These are phyloP conservation scores for Neosalanx taihuensis DNA, from an alignment of 2,797 vertebrate genomes.

Conservation along the genomic window DNA sequence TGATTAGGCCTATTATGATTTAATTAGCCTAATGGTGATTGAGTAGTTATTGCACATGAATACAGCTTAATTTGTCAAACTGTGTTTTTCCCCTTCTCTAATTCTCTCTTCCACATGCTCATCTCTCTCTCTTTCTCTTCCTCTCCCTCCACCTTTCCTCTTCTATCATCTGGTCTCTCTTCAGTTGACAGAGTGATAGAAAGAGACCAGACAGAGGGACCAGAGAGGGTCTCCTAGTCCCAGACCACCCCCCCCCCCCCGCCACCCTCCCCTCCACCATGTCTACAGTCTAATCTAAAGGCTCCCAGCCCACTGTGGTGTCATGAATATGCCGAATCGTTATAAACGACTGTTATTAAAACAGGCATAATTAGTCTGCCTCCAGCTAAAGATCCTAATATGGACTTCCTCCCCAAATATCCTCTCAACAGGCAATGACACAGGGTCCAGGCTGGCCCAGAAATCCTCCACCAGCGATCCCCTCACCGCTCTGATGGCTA, in stretches of 20 bases:
- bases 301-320: neutral
- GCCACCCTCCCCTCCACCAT: too few relatives aligned
- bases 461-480: neutral
- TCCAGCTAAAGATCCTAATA: slow-evolving; percentile 7
- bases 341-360: slow-evolving; percentile 1
- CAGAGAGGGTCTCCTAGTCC: neutral
- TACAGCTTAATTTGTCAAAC: neutral
- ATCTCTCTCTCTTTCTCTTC: neutral
- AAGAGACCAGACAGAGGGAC: neutral
- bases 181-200: neutral
- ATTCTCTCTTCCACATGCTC: slow-evolving; percentile 6
- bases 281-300: neutral
- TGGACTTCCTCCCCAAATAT: slow-evolving; percentile 16
- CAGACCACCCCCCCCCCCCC: neutral
- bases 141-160: neutral
- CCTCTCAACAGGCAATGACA: slow-evolving; percentile 13
- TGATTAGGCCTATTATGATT: slow-evolving; percentile 7
- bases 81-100: slow-evolving; percentile 14
- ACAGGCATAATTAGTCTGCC: slow-evolving; percentile 4
- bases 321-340: neutral
- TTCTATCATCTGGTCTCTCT: neutral
- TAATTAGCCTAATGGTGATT: neutral
- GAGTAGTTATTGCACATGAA: slow-evolving; percentile 2
- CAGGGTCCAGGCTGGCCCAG: neutral
- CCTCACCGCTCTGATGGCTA: neutral